A percentile compares a stretch with the other conserved stretches of the same genome.
These are phyloP conservation scores for Pogonocherus hispidulus DNA, from an alignment of 2,888 invertebrate genomes.

Conservation along the genomic window DNA sequence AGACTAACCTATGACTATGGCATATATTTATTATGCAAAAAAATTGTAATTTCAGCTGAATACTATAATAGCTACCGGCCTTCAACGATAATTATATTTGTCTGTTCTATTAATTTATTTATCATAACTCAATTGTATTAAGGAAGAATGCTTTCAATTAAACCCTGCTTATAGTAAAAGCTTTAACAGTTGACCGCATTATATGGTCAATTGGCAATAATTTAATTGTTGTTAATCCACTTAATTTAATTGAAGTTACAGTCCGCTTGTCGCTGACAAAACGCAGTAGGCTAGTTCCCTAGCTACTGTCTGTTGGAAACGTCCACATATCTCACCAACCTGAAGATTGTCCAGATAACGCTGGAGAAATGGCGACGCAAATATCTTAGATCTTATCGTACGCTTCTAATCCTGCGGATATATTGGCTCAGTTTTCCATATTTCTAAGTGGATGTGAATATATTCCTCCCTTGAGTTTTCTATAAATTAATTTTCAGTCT, in stretches of 20 bases:
- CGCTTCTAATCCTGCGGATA: conserved; percentile 13
- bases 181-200: conserved; percentile 40
- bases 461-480: neutral
- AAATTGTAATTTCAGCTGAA: no score
- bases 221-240: conserved; percentile 52
- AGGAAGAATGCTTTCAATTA: conserved; percentile 50
- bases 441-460: neutral
- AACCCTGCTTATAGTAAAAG: conserved; percentile 38
- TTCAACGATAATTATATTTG: neutral
- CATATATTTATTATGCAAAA: no score
- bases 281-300: conserved; percentile 28
- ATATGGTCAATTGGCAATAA: conserved; percentile 52
- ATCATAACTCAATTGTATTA: conserved; percentile 48
- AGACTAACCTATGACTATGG: no score
- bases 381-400: conserved; percentile 30
- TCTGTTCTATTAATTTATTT: conserved; percentile 28
- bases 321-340: conserved; percentile 21
- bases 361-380: conserved; percentile 21
- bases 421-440: neutral
- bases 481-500: conserved; percentile 17
- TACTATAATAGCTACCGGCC: no score
- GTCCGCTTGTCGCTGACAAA: conserved; percentile 32
- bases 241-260: conserved; percentile 50
- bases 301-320: conserved; percentile 21
- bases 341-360: conserved; percentile 22